Base-by-base conservation (phyloP, 2,113 vertebrate genomes). In the Muscicapa adusta region DNA sequence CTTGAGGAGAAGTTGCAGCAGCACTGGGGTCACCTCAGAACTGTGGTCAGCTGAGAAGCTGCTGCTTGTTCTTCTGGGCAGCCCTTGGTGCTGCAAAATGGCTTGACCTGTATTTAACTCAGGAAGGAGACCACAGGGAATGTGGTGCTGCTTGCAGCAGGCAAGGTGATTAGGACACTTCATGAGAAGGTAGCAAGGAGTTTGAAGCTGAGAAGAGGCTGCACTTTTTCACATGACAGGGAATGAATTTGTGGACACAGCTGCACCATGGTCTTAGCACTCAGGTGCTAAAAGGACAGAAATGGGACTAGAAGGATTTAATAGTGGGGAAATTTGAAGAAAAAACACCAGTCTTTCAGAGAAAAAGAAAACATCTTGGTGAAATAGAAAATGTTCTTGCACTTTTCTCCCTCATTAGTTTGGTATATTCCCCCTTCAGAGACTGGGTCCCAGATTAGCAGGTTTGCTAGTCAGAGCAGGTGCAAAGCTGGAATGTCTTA, bases 161-260 rank as follows among this genome's bases (percentile, higher is more conserved):
- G 54, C 63, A 73, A 85, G 75, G 85, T 31, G 91, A 76, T 88
- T 58, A 71, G 88, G 62, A 18, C 26, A 9, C n/a, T 58, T 82
- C 54, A 36, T 5, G 60, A 91, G 36, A 36, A 60, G 31, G 47
- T 9, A 54, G 31, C 14, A 57, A 91, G 33, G 81, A 60, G 36
- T 92, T 87, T 87, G 91, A 78, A 48, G 33, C 29, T 53, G 83
- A 78, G 86, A 82, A 68, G 54, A 73, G 36, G 63, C 51, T 24
- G 22, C 0, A 0, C 14, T 33, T 89, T 94, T 92, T 89, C 56
- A 76, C 40, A 31, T 5, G 31, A 45, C n/a, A 54, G 26, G 23
- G 43, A 74, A 33, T 29, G 43, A 68, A 48, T 79, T 80, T 89
- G 85, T 88, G 78, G 87, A 85, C 62, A 66, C 75, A 94, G 79